Evolutionary conservation across 35 echinoderm and acorn worm species (phyloP), one percentile per base, ranked within the genome.

Genomic region (Chiridota heheva): DNA sequence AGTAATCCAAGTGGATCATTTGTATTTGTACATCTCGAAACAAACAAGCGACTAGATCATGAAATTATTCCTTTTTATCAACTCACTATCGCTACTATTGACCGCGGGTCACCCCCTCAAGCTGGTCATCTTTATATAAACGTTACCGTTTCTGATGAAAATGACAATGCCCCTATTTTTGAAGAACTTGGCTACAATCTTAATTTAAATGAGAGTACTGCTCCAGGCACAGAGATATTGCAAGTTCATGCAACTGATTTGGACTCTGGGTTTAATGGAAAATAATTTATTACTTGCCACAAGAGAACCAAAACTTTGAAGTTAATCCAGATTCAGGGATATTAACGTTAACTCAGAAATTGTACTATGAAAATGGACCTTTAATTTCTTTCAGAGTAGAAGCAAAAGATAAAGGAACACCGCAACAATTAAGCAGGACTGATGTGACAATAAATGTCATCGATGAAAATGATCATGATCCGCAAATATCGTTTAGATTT

Each of bases 391-490:
- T 98, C 15, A 91, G 66, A 51, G 48, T 98, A 4, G 80, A 87
- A 51, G 95, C 95, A 39, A 56, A 59, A 47, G 95, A 98, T 48
- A 71, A 86, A 36, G 95, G 95, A 1, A 42, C 43, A 28, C 85
- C 89, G 26, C 27, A 57, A 37, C 78, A 67, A 44, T 82, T 58
- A 39, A 84, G 95, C 18, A 53, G 84, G 18, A 71, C 95, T 37
- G 83, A 88, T 88, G 80, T 98, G 10, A 77, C 44, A 36, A 72
- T 98, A 0, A 71, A 44, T 29, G 68, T 91, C 16, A 72, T 88
- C 13, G 95, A 98, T 91, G 60, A 85, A 77, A 98, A 98, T 77
- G 86, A 98, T 48, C 89, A 98, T 63, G 81, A 76, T 51, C 95
- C 95, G 30, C 32, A 71, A 1, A 88, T 98, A 31, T 29, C 36